Percentiles rank a stretch among this genome's conserved stretches.
phyloP scores from a whole-genome alignment of 2,888 invertebrate species.

The Vanessa cardui region DNA sequence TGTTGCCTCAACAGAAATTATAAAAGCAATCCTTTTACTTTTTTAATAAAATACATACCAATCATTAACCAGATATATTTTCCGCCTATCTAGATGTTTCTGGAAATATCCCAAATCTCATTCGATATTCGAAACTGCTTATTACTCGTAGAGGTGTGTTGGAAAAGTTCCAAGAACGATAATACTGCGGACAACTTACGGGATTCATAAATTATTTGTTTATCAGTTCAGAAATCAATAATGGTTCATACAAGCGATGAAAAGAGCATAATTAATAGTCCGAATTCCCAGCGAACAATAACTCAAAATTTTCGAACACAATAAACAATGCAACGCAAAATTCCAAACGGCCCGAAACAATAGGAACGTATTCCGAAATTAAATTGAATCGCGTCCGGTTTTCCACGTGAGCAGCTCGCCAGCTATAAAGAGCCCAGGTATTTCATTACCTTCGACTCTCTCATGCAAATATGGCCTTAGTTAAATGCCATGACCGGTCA shows the following conservation, averaged over 20 bases:
- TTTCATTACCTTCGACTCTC: conserved; percentile 49
- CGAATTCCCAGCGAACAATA: conserved; percentile 19
- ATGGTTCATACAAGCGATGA: not conserved
- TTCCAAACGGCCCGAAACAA: conserved; percentile 47
- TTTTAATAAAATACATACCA: not conserved
- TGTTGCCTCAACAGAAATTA: no score
- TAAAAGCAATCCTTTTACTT: not conserved
- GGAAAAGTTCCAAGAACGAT: conserved; percentile 34
- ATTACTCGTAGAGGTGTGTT: conserved; percentile 39
- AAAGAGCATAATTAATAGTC: conserved; percentile 10
- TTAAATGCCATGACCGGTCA: conserved; percentile 42
- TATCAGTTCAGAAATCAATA: conserved; percentile 12
- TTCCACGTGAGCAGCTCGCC: conserved; percentile 52
- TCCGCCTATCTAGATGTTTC: conserved; percentile 25
- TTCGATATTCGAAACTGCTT: conserved; percentile 36
- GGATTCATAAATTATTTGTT: conserved; percentile 24
- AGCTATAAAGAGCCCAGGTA: conserved; percentile 47
- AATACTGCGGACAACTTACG: conserved; percentile 32
- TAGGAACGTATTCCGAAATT: conserved; percentile 54
- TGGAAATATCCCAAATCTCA: conserved; percentile 32
- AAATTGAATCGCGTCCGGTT: conserved; percentile 56
- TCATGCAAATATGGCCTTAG: conserved; percentile 42
- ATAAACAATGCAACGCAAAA: conserved; percentile 42
- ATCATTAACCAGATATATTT: not conserved
- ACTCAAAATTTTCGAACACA: conserved; percentile 26